These are phyloP conservation scores for Aleadryas rufinucha DNA, from an alignment of 2,113 vertebrate genomes.

Conservation along the genomic window DNA sequence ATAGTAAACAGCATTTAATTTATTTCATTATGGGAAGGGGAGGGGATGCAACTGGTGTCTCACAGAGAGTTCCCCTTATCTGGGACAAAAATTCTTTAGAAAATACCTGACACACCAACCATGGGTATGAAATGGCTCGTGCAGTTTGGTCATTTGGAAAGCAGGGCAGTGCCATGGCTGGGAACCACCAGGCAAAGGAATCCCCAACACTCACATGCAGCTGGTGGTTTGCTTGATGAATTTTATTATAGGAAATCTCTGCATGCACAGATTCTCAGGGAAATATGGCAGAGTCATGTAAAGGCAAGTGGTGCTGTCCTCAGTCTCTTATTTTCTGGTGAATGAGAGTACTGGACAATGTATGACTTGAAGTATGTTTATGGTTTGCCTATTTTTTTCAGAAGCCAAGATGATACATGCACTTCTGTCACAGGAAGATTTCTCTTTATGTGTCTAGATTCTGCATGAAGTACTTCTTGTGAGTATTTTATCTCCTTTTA, in stretches of 20 bases:
- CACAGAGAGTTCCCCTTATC: background rate
- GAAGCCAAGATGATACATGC: background rate
- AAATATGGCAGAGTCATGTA: background rate
- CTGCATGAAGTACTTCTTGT: background rate
- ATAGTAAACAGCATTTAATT: background rate
- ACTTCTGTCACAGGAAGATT: background rate
- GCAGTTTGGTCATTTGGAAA: background rate
- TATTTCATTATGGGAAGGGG: background rate
- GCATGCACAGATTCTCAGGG: background rate
- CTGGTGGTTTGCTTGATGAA: background rate
- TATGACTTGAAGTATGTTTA: background rate
- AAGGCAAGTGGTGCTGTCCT: background rate
- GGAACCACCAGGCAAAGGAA: background rate
- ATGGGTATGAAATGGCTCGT: background rate
- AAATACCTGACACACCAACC: background rate
- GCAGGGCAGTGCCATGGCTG: background rate
- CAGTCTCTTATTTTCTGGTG: background rate
- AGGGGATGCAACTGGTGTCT: background rate
- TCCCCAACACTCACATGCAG: background rate
- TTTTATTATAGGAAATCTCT: background rate
- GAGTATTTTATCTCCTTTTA: background rate
- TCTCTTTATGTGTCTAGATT: background rate
- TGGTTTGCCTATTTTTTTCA: background rate
- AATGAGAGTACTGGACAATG: background rate
- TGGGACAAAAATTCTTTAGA: background rate